Evolutionary conservation across 1,140 invertebrate genomes (phyloP), one percentile per base, ranked within the genome.

Genomic region (Drosophila kurseongensis): DNA sequence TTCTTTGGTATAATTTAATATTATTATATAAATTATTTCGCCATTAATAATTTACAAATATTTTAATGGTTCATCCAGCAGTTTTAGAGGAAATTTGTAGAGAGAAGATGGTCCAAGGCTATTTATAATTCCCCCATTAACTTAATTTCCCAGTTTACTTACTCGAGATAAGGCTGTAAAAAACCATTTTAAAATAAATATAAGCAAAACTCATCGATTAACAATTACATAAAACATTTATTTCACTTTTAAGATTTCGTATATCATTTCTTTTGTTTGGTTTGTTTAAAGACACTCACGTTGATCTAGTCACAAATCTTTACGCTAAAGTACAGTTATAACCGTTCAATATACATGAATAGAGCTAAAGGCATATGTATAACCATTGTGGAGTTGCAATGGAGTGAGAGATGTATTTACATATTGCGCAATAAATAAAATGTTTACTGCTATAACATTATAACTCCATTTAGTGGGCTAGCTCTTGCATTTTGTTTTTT

Each of bases 201-300:
- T 69, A 55, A 16, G 2, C 10, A 10, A 29, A 7, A 14, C 18
- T 10, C 16, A 45, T 2, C 12, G 18, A 66, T 72, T 88, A 89
- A 89, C 84, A 88, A 89, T 74, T 89, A 89, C 84, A 89, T 89
- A 89, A 89, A 89, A 89, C 85, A 89, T 89, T 89, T 84, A 89
- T 89, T 89, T 80, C 58, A 62, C 67, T 63, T 52, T 69, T 84
- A 47, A 42, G 54, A 62, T 67, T 57, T 71, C 48, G 71, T 79
- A 73, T 76, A 57, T 63, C 50, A 36, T 62, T 72, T 52, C 55
- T 40, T 45, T 69, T 75, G 51, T 68, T 63, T 62, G 60, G 52
- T 71, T 81, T 40, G 75, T 61, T 80, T 59, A 88, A 86, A 86
- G 83, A 88, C 83, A 86, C 84, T 80, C 71, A 88, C 76, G 89